Base-by-base conservation (phyloP, 1,140 invertebrate species). In the Ips typographus region DNA sequence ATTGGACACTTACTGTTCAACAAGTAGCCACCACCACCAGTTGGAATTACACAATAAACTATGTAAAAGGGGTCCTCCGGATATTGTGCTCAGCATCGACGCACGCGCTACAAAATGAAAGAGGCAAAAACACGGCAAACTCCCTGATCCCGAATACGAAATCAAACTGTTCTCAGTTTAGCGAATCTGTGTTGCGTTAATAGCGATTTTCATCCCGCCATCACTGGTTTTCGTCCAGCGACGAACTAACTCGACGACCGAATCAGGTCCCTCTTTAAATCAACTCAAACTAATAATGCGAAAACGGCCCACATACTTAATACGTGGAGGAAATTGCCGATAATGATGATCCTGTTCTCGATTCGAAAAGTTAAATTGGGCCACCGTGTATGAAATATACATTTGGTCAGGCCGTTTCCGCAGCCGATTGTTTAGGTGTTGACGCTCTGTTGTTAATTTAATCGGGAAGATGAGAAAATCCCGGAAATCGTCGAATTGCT, bases 11-110 rank as follows among this genome's bases (percentile, higher is more conserved):
- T 56, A 56, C 53, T 37, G 53, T 56, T 56, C 53, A 56, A 56
- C 53, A 56, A 56, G 53, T 56, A 56, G 53, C 22, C 53, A 56
- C 53, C 53, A 56, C 22, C 53, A 56, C 22, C 53, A 56, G 53
- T 37, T 37, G 53, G 53, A 56, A 56, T 22, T 39, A 56, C n/a
- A 39, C 53, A 56, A 56, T 39, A 56, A 22, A 56, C 22, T 56
- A 39, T 56, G 53, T 56, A 56, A 22, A 39, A 56, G 38, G 37
- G 38, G 53, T n/a, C 53, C 53, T 56, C 53, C 22, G 53, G n/a
- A 37, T 39, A 37, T 39, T 6, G 37, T 37, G 8, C 53, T 56
- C 53, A 37, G 38, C n/a, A 56, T 37, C 53, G 38, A 56, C 53
- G 53, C 53, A 56, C 53, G 53, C 53, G 53, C 53, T 22, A 56